Evolutionary conservation across 2,797 vertebrate genomes (phyloP).

Genomic region (Echeneis naucrates): DNA sequence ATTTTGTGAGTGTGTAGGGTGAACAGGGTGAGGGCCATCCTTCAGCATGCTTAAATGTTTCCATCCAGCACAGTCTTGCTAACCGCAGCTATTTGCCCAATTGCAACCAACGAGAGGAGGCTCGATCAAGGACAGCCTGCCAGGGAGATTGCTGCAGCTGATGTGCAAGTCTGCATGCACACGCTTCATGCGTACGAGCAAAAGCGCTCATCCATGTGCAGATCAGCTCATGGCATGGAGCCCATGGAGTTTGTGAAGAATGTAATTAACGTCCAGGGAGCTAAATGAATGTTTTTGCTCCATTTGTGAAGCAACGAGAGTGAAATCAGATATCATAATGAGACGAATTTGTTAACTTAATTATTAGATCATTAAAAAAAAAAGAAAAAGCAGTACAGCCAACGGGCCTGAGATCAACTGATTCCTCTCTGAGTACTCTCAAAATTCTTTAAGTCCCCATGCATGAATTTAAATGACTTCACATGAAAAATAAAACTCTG

Average conservation of each 20-base stretch:
- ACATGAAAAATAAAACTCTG: constrained; percentile 25
- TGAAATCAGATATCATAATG: constrained; percentile 22
- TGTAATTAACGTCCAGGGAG: neutral
- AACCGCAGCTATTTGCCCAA: constrained; percentile 47
- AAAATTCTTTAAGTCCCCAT: constrained; percentile 46
- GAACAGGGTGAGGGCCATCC: constrained; percentile 68
- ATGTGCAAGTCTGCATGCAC: constrained; percentile 14
- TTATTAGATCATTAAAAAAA: constrained; percentile 12
- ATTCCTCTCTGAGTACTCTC: constrained; percentile 21
- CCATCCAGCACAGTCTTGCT: constrained; percentile 55
- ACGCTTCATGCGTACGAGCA: constrained; percentile 12
- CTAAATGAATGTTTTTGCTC: constrained; percentile 10
- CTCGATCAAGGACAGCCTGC: constrained; percentile 56
- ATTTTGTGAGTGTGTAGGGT: constrained; percentile 61
- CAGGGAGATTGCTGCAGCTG: constrained; percentile 25
- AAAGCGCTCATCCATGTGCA: constrained; percentile 13
- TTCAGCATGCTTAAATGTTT: constrained; percentile 72
- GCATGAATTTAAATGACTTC: constrained; percentile 45
- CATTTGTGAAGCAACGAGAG: constrained; percentile 19
- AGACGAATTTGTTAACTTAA: constrained; percentile 39
- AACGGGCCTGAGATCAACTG: constrained; percentile 10
- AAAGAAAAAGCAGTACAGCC: neutral
- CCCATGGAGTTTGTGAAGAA: constrained; percentile 8
- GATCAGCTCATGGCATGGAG: neutral
- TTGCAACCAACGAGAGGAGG: constrained; percentile 45